A percentile compares a stretch with the other conserved stretches of the same genome.
Conservation (phyloP, 2,797 vertebrate genomes). For the Squalus acanthias region DNA sequence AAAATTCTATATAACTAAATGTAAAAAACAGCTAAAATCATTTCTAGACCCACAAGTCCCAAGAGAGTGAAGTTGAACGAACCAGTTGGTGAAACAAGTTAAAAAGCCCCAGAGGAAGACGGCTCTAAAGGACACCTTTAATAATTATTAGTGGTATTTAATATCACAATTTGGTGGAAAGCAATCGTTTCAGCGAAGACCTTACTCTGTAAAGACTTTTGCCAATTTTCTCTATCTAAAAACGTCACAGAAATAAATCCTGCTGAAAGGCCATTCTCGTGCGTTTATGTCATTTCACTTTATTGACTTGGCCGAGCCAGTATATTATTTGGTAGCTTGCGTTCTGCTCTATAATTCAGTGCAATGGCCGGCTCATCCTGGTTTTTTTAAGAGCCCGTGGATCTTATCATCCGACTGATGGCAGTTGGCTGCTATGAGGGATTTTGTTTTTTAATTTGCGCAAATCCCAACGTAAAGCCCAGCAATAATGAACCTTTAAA, state of each 20-base stretch:
- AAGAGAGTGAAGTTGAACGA: not conserved
- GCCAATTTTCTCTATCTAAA: not conserved
- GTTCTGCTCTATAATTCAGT: not conserved
- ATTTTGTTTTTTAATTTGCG: slow-evolving; percentile 22
- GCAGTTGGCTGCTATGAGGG: not conserved
- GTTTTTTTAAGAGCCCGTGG: too few relatives aligned
- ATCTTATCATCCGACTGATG: not conserved
- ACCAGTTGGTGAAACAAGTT: not conserved
- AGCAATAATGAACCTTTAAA: not conserved
- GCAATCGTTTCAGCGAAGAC: not conserved
- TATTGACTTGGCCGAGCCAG: slow-evolving; percentile 4
- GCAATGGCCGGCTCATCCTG: not conserved
- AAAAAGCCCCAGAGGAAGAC: too few relatives aligned
- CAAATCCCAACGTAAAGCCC: not conserved
- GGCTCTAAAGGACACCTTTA: not conserved
- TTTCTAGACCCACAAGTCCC: not conserved
- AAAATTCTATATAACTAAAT: not conserved
- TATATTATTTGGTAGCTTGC: not conserved
- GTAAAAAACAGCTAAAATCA: not conserved
- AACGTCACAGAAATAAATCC: not conserved
- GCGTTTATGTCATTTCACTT: not conserved
- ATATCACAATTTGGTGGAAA: not conserved
- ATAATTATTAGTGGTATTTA: not conserved
- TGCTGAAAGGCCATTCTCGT: not conserved
- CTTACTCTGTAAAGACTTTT: not conserved